A percentile compares a stretch with the other conserved stretches of the same genome.
Evolutionary conservation across 2,797 vertebrate species (phyloP).

Genomic region (Poecilia gillii): DNA sequence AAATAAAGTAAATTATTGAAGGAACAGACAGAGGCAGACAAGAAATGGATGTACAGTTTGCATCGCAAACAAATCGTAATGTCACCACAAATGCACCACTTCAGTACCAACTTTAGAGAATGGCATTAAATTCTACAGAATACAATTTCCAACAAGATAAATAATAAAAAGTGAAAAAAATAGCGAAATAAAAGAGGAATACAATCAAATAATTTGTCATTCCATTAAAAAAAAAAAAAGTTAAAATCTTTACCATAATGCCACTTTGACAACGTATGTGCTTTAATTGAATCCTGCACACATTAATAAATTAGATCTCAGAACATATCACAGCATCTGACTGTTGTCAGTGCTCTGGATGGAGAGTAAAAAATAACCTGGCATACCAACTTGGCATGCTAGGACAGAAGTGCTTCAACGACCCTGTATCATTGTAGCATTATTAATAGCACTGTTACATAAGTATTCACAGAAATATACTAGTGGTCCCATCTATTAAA

Average conservation of each 20-base stretch:
- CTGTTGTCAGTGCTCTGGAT: not conserved
- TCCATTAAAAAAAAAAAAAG: no score
- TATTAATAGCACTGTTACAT: not conserved
- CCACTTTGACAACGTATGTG: not conserved
- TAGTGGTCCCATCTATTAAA: not conserved
- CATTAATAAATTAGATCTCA: not conserved
- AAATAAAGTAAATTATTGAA: not conserved
- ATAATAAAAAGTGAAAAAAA: not conserved
- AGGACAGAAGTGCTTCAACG: not conserved
- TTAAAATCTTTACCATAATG: not conserved
- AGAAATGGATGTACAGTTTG: not conserved
- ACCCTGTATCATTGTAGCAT: not conserved
- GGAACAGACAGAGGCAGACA: not conserved
- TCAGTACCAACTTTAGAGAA: not conserved
- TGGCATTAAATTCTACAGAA: not conserved
- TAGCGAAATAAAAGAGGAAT: not conserved
- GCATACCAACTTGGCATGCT: not conserved
- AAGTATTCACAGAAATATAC: conserved; percentile 2
- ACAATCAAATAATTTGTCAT: not conserved
- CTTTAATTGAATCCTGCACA: not conserved
- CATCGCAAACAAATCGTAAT: not conserved
- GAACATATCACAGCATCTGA: not conserved
- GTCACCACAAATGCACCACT: not conserved
- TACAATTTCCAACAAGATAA: not conserved
- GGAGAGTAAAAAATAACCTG: not conserved